Conservation (phyloP, 2,113 vertebrate species). For the Enhydra lutris region DNA sequence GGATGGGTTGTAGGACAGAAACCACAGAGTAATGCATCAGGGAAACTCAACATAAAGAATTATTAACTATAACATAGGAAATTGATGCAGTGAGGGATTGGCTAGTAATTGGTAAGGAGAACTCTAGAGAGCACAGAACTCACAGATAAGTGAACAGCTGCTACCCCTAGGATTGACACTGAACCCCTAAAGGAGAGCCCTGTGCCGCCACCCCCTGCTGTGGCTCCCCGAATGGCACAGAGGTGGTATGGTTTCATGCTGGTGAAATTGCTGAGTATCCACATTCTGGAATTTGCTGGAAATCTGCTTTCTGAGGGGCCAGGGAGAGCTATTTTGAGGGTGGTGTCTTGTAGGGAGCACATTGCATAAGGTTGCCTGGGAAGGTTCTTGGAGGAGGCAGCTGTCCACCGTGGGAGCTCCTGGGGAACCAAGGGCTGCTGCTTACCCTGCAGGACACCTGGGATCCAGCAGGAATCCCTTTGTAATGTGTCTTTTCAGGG, state of each 20-base stretch:
- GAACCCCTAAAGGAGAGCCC: neutral
- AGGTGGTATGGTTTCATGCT: neutral
- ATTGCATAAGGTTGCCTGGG: neutral
- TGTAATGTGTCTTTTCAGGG: neutral
- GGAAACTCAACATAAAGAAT: neutral
- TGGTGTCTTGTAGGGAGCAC: neutral
- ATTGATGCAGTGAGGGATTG: neutral
- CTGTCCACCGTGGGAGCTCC: neutral
- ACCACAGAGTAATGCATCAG: neutral
- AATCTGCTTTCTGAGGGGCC: neutral
- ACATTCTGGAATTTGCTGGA: neutral
- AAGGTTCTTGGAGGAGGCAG: neutral
- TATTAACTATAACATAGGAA: neutral
- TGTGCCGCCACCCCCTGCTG: rapidly evolving
- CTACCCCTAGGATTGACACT: too few species aligned
- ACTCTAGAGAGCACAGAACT: neutral
- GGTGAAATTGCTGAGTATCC: neutral
- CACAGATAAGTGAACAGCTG: neutral
- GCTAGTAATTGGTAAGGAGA: neutral
- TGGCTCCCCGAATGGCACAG: neutral
- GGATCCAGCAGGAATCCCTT: neutral
- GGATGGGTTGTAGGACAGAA: neutral
- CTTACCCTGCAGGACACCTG: rapidly evolving
- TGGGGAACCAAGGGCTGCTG: rapidly evolving
- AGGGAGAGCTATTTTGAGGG: neutral